A percentile compares a stretch with the other conserved stretches of the same genome.
phyloP scores from a whole-genome alignment of 1,140 invertebrate genomes.

The Solen grandis region DNA sequence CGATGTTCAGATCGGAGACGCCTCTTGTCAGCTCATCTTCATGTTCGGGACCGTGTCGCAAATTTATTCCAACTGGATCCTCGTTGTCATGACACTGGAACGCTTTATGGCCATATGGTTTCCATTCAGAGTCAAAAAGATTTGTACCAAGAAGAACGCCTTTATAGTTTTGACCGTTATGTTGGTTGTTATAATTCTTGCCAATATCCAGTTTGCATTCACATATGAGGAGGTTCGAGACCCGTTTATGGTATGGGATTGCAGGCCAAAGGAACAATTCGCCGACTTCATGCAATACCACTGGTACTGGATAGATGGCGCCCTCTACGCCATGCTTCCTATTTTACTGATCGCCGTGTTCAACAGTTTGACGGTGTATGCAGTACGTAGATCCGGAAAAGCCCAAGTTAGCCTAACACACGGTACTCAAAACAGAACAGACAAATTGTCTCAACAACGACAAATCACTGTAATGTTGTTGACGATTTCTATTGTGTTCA shows the following conservation, averaged over 20 bases:
- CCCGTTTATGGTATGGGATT: slow-evolving; percentile 49
- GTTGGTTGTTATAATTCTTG: slow-evolving; percentile 49
- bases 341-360: slow-evolving; percentile 61
- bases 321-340: slow-evolving; percentile 64
- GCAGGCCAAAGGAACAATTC: slow-evolving; percentile 43
- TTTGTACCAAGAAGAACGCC: slow-evolving; percentile 56
- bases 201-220: slow-evolving; percentile 61
- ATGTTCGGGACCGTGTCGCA: slow-evolving; percentile 64
- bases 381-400: slow-evolving; percentile 54
- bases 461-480: slow-evolving; percentile 73
- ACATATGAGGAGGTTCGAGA: slow-evolving; percentile 48
- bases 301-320: slow-evolving; percentile 70
- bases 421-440: slow-evolving; percentile 54
- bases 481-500: slow-evolving; percentile 68
- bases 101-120: slow-evolving; percentile 74
- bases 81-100: slow-evolving; percentile 74
- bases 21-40: slow-evolving; percentile 61
- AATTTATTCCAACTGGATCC: slow-evolving; percentile 73
- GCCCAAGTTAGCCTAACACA: slow-evolving; percentile 60
- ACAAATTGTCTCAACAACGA: slow-evolving; percentile 63
- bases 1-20: slow-evolving; percentile 55
- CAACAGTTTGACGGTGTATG: slow-evolving; percentile 67
- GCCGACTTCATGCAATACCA: slow-evolving; percentile 39
- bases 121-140: slow-evolving; percentile 65
- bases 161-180: slow-evolving; percentile 49